Evolutionary conservation across 2,888 invertebrate species (phyloP).

Genomic region (Parascotia fuliginaria): DNA sequence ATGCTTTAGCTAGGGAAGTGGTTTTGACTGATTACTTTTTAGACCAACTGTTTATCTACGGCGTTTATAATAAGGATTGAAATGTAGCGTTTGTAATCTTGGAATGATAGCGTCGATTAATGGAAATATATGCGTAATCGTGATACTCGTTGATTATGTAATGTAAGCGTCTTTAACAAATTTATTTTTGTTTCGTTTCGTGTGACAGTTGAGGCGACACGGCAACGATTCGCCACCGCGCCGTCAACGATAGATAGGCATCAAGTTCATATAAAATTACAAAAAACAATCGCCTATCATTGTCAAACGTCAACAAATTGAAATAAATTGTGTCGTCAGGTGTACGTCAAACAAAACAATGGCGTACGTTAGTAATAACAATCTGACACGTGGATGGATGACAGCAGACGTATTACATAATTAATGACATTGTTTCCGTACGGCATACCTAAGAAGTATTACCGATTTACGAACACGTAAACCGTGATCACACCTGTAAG

Average conservation of each 20-base stretch:
- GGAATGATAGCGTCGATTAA: no score
- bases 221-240: no score
- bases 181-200: no score
- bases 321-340: slow-evolving; percentile 15
- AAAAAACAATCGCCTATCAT: no score
- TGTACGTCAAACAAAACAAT: slow-evolving; percentile 35
- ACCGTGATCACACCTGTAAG: no score
- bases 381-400: slow-evolving; percentile 47
- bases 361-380: slow-evolving; percentile 35
- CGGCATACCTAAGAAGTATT: slow-evolving; percentile 21
- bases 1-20: slow-evolving; percentile 24
- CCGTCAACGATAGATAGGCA: no score
- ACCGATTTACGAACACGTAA: slow-evolving; percentile 13
- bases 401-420: slow-evolving; percentile 38
- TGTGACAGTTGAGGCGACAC: no score
- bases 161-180: no score
- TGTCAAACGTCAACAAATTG: slow-evolving; percentile 17
- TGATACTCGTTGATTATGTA: no score
- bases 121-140: no score
- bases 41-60: slow-evolving; percentile 1
- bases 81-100: no score
- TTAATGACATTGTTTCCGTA: slow-evolving; percentile 21
- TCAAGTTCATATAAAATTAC: no score
- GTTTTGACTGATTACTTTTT: slow-evolving; percentile 14
- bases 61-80: not conserved